A percentile compares a stretch with the other conserved stretches of the same genome.
Conservation (phyloP, 2,113 vertebrate genomes). For the Bufo gargarizans region DNA sequence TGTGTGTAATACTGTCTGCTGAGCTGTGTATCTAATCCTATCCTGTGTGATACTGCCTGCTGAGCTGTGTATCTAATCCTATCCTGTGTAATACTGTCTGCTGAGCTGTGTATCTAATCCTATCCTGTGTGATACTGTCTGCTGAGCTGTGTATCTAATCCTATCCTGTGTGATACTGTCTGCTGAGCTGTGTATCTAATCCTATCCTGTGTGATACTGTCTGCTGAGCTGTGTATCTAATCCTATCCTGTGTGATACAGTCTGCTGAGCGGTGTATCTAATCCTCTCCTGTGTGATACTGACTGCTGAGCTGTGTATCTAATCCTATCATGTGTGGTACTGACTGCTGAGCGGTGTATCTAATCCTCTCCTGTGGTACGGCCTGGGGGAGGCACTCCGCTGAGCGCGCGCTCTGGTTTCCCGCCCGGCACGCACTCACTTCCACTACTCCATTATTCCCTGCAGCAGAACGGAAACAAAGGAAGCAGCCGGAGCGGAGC, state of each 20-base stretch:
- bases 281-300: not conserved
- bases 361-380: not conserved
- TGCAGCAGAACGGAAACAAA: not conserved
- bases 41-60: not conserved
- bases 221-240: not conserved
- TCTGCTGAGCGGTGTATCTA: not conserved
- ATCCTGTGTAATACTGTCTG: not conserved
- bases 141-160: not conserved
- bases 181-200: not conserved
- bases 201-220: not conserved
- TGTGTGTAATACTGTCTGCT: not conserved
- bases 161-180: not conserved
- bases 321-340: not conserved
- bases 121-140: not conserved
- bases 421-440: not conserved
- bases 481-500: not conserved
- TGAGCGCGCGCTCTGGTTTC: too few relatives aligned
- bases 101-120: not conserved
- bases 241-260: not conserved
- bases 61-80: not conserved
- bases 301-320: not conserved
- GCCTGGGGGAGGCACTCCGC: not conserved
- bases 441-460: not conserved
- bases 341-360: not conserved
- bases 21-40: slow-evolving; percentile 1